Base-by-base conservation (phyloP, 2,888 invertebrate genomes). In the Gastracanthus pulcherrimus region DNA sequence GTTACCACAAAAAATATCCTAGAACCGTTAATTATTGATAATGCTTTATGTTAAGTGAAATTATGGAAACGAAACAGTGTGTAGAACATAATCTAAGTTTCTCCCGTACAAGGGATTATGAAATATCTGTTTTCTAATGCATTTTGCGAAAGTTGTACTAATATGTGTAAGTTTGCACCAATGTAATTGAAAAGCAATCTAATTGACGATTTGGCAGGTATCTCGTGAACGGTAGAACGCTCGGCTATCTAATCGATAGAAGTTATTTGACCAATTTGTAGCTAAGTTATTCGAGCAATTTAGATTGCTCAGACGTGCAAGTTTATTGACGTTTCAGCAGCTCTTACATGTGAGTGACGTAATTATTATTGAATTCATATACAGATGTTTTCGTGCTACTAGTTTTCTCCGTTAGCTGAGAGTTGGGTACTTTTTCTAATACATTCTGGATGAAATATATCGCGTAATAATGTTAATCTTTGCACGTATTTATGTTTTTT, bases 281-380 rank as follows among this genome's bases (percentile, higher is more conserved):
- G 19, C 38, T 34, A 64, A 82, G 55, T 70, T 78, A 82, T 78
- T 78, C 29, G 70, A 78, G 70, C 58, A 66, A 82, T 82, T 78
- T 78, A 76, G 64, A 82, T 82, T 79, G 67, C 16, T 62, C 16
- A 29, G 36, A 41, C 64, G 66, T 55, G 31, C 58, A 75, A 70
- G 70, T 62, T 76, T 66, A 75, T 75, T 82, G 78, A 45, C 64
- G 36, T 74, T 55, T 69, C 41, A 67, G 13, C n/a, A 5, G 3
- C 36, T n/a, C 9, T 51, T 19, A 45, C 19, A 19, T 13, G 23
- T 7, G 6, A 4, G 48, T 76, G 74, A 78, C 23, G 70, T 70
- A 75, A 77, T 58, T 71, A 66, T 69, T 69, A 74, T 41, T 70
- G 23, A 74, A 74, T 67, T 36, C 45, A 2, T 23, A n/a, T 26